Base-by-base conservation (phyloP, 1,140 invertebrate genomes). In the Coenobita brevimanus region DNA sequence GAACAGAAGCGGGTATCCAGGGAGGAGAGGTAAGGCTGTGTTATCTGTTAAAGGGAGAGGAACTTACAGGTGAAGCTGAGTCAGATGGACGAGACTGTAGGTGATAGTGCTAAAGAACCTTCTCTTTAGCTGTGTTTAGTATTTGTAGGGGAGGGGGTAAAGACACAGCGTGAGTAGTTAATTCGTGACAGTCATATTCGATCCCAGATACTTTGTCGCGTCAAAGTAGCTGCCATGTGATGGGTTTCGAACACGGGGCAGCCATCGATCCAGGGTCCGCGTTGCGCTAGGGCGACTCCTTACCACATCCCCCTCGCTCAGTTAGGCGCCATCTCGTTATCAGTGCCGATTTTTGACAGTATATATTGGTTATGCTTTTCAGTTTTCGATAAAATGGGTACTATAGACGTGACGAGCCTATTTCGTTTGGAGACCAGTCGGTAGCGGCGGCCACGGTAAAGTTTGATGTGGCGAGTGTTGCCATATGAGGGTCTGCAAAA, bases 241-340 rank as follows among this genome's bases (percentile, higher is more conserved):
- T 21, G 54, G 85, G 41, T 87, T 81, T 78, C 76, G 85, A 87
- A 87, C 85, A 81, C 85, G 38, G 76, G 64, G 64, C 46, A 80
- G 78, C 64, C 85, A 87, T 87, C 85, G 85, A 87, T 87, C 85
- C 85, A 87, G 64, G 30, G 76, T 80, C 76, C 33, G 85, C 75
- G 85, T 87, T 87, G 85, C 85, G 85, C 85, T 76, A 87, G 85
- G 43, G 24, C 17, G 46, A 67, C 76, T 87, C 64, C 76, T 87
- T 87, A 67, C 85, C 85, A 87, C 64, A 64, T 85, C 57, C 73
- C 43, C 33, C 71, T 76, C 33, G 46, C 82, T 41, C 27, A 71
- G 43, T 33, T 17, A 67, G 64, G 33, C 64, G 24, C 69, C 41
- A 38, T 41, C 38, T 76, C 8, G 33, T 38, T 38, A 46, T 41